Evolutionary conservation across 2,888 invertebrate genomes (phyloP), one percentile per base, ranked within the genome.

Genomic region (Rhamnusium bicolor): DNA sequence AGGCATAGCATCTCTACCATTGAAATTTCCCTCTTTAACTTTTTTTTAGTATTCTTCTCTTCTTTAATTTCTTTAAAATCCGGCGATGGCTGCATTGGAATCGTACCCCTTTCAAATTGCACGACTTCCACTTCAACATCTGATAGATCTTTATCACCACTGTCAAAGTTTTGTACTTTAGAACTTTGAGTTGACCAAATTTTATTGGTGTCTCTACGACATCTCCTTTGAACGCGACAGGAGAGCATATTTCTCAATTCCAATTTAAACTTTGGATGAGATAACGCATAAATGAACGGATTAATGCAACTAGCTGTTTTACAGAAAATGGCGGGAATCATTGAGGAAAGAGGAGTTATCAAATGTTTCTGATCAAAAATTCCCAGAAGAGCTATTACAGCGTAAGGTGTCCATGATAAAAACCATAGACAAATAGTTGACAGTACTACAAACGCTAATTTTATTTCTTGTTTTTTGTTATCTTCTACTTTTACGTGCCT

Each of bases 381-480:
- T 0, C 95, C 95, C 19, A 95, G 85, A 29, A 96, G 89, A 12
- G 95, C 92, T 0, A 96, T 92, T 0, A 93, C 87, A 0, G 95
- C 93, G 84, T 96, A 96, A 0, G 96, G 96, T 0, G 94, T 94
- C 96, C 96, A 96, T 0, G 95, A 93, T 8, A 93, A 82, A 83
- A 95, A 93, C 92, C 95, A 96, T 75, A 95, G 84, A 0, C 90
- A 90, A 74, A 95, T 93, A 0, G 95, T 92, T 19, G 90, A 90
- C 71, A 94, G 91, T 10, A 94, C 93, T 65, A 94, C 90, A 69
- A 91, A 89, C 0, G 94, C 93, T 61, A 95, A 87, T 85, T 93
- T 92, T 24, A 94, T 86, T 88, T 95, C 95, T n/a, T 92, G 93
- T 84, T 92, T 92, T 29, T 91, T 90, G 84, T 93, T 93, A 46